phyloP scores from a whole-genome alignment of 1,140 invertebrate genomes.

The Cydia splendana region DNA sequence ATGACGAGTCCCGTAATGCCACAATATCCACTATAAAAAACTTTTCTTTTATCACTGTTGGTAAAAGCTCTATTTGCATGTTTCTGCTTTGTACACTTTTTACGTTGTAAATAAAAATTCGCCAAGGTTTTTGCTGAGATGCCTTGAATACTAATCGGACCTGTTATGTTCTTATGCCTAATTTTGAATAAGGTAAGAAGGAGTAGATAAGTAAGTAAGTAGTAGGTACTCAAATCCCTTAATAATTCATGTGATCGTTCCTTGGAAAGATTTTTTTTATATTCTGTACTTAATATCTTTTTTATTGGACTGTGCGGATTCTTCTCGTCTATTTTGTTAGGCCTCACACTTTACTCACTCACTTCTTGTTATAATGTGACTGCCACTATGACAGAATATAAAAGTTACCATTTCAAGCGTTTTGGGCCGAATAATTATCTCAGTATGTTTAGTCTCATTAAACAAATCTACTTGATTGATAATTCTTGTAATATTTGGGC shows the following conservation, averaged over 20 bases:
- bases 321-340: too few relatives aligned
- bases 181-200: background rate
- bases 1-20: slow-evolving; percentile 24
- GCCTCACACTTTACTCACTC: too few relatives aligned
- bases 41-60: slow-evolving; percentile 30
- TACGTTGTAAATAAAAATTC: slow-evolving; percentile 24
- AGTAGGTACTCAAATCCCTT: background rate
- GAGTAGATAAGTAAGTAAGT: background rate
- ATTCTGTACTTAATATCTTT: background rate
- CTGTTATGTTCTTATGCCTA: background rate
- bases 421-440: too few relatives aligned
- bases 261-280: background rate
- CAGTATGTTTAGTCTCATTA: too few relatives aligned
- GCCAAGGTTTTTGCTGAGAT: slow-evolving; percentile 20
- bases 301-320: too few relatives aligned
- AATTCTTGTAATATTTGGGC: too few relatives aligned
- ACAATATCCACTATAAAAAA: slow-evolving; percentile 32
- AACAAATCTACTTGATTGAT: too few relatives aligned
- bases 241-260: background rate
- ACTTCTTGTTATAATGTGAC: too few relatives aligned
- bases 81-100: slow-evolving; percentile 22
- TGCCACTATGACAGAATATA: too few relatives aligned
- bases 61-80: slow-evolving; percentile 32
- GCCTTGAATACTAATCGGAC: background rate
- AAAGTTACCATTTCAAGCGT: too few relatives aligned